Base-by-base conservation (phyloP, 1,140 invertebrate genomes). In the Sitophilus oryzae region DNA sequence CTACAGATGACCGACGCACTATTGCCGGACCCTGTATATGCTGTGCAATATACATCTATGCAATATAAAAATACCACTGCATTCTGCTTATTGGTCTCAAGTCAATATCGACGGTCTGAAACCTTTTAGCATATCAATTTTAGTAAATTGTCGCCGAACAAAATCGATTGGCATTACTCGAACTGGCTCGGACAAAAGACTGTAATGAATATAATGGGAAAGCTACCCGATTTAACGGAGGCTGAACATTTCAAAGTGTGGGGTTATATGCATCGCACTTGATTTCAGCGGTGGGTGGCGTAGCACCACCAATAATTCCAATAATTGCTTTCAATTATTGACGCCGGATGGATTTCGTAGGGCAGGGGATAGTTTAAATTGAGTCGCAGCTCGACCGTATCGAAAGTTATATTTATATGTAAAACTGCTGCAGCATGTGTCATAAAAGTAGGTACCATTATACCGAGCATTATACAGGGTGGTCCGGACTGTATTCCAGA, bases 111-210 rank as follows among this genome's bases (percentile, higher is more conserved):
- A 20, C 21, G 43, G 23, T 35, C 37, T 14, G 52, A 16, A 35
- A 54, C 44, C 46, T 56, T 46, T 56, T 56, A 56, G 38, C 54
- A 56, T 56, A 56, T 56, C 54, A 56, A 56, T 56, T 56, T 56
- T 56, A 56, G 50, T 56, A 56, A 56, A 56, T 49, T 56, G 54
- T 46, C 22, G 25, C 22, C 40, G 47, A 38, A 44, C 25, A 44
- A 36, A 52, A 57, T 52, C 55, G 55, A 51, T 57, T 57, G 44
- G 41, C 22, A 41, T 51, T 52, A 42, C 43, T 52, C 25, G 55
- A 19, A 18, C 38, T 41, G 35, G 45, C 16, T 48, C 49, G 18
- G 16, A 57, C 55, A 57, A 57, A 56, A 52, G 55, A 40, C 40
- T 42, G 46, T 57, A 57, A 57, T 57, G 55, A 57, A 57, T 47